These are phyloP conservation scores for Madoqua kirkii DNA, from an alignment of 2,113 vertebrate genomes.

Conservation along the genomic window DNA sequence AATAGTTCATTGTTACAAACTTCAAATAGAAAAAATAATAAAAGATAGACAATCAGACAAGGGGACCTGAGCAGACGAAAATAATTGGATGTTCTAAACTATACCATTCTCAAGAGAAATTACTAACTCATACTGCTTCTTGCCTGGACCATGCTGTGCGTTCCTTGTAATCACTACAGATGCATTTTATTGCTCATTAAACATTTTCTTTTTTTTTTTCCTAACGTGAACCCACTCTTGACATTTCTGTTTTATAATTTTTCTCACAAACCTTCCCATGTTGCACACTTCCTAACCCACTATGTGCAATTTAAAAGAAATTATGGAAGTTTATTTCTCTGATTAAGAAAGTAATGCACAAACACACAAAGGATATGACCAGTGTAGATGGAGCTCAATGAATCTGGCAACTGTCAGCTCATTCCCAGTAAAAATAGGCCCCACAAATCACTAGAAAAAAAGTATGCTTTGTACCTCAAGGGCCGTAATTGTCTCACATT, in stretches of 20 bases:
- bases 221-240: constrained; percentile 43
- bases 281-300: background rate
- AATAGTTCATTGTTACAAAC: background rate
- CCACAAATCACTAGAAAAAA: constrained; percentile 52
- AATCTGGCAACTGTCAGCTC: constrained; percentile 34
- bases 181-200: constrained; percentile 45
- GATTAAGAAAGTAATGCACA: constrained; percentile 46
- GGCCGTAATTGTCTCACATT: constrained; percentile 58
- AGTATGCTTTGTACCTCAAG: constrained; percentile 1
- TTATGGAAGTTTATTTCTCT: background rate
- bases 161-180: constrained; percentile 23
- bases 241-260: constrained; percentile 49
- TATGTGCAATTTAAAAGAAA: constrained; percentile 48
- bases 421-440: constrained; percentile 47
- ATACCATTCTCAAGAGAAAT: constrained; percentile 16
- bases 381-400: constrained; percentile 11
- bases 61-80: constrained; percentile 6
- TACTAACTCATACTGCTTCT: background rate
- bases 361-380: background rate
- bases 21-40: background rate
- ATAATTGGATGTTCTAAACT: constrained; percentile 33
- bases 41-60: background rate
- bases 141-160: fast-evolving
- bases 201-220: background rate
- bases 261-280: background rate